Evolutionary conservation across 2,797 vertebrate species (phyloP), one percentile per base, ranked within the genome.

Genomic region (Rallus crepitans): DNA sequence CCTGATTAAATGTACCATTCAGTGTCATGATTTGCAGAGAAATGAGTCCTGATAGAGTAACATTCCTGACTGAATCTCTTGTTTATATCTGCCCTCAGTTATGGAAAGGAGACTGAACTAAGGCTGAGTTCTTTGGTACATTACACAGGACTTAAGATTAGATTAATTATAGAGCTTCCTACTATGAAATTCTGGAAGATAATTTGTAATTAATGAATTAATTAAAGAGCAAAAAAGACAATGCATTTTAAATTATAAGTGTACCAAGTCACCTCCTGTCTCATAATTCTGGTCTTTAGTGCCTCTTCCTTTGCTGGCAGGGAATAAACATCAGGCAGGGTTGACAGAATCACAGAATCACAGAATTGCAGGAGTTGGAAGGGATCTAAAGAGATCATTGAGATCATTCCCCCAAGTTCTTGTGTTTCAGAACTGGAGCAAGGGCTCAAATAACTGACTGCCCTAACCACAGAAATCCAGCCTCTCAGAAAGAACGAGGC

Each of bases 161-260:
- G 91, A 84, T 90, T 45, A 53, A 93, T 75, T 81, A 53, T 89
- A 61, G 78, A 83, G 31, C 65, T 92, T 87, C 66, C 70, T 89
- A n/a, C 55, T 89, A 87, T 72, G 92, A 94, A 95, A 89, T 63
- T n/a, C 72, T 68, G 39, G 48, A 53, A 93, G 53, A 53, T 90
- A 92, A 89, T 93, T 87, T 90, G 66, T 93, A 92, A 87, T 89
- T 87, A 95, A 94, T 84, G 25, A 94, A 90, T 89, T 91, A 75
- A 88, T 91, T 93, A 82, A 82, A 94, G n/a, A 76, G 56, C 15
- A 85, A 87, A 87, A 77, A 71, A 64, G 16, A 81, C 40, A 2
- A 83, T 39, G 53, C 18, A 35, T 88, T 93, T 73, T 53, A 71
- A 83, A 31, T 37, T 3, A 40, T 21, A 63, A 75, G 27, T 50